Evolutionary conservation across 1,140 invertebrate species (phyloP).

Genomic region (Chrysoperla carnea): DNA sequence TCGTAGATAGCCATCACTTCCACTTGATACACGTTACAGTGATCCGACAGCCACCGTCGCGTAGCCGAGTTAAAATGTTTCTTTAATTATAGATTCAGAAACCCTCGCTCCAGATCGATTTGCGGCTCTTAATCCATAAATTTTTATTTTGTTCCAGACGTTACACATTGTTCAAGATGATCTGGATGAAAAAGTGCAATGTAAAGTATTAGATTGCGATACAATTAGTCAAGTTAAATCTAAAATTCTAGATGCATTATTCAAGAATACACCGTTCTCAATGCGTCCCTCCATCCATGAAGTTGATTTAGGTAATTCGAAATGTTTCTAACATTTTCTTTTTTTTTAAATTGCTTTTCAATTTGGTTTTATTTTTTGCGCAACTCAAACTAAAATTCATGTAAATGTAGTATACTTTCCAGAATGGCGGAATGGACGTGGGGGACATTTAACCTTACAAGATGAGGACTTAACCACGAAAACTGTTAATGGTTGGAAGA

Average conservation of each 20-base stretch:
- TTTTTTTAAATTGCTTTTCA: slow-evolving; percentile 1
- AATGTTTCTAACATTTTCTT: not conserved
- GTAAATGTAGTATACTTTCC: slow-evolving; percentile 15
- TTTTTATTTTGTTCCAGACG: slow-evolving; percentile 31
- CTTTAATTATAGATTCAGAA: no score
- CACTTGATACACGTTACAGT: no score
- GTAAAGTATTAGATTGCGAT: slow-evolving; percentile 95
- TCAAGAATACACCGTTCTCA: slow-evolving; percentile 91
- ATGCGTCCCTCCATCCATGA: slow-evolving; percentile 80
- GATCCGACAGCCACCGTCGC: no score
- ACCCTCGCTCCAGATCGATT: no score
- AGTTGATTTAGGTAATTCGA: slow-evolving; percentile 54
- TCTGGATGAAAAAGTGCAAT: slow-evolving; percentile 85
- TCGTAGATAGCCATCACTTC: no score
- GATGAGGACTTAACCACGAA: slow-evolving; percentile 89
- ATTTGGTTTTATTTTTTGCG: not conserved
- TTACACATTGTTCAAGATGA: slow-evolving; percentile 87
- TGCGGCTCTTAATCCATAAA: no score
- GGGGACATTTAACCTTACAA: slow-evolving; percentile 77
- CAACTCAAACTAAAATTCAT: no score
- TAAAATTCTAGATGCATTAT: slow-evolving; percentile 94
- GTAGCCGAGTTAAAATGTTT: no score
- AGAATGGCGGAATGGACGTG: slow-evolving; percentile 84
- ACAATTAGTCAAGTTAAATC: slow-evolving; percentile 96
- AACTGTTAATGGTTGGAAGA: slow-evolving; percentile 73